Base-by-base conservation (phyloP, 2,888 invertebrate genomes). In the Andrena flavipes region DNA sequence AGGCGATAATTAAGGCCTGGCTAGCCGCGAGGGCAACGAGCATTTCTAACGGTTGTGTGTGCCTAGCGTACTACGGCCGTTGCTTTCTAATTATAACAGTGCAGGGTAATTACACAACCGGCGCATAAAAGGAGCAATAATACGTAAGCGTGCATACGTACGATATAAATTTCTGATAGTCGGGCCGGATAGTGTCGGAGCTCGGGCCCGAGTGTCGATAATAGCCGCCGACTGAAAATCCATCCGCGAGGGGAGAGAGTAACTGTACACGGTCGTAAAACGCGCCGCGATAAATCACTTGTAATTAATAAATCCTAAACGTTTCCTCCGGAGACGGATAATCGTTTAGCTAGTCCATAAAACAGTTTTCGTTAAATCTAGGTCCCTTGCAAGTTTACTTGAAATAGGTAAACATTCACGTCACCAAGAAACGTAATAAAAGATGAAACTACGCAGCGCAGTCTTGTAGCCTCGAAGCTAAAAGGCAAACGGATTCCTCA, bases 61-160 rank as follows among this genome's bases (percentile, higher is more conserved):
- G 62, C 42, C 26, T 60, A 67, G 67, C 59, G 74, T 74, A 71
- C 72, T 75, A 84, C 78, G 59, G 68, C 56, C 76, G 82, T 80
- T 80, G 74, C 87, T 87, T 82, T 84, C 87, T 87, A 84, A 87
- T 85, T 87, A 85, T 85, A 87, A 84, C 80, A 87, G 87, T 74
- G 82, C 73, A 67, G 64, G 76, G 74, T 87, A 87, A 87, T 87
- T 85, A 79, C 76, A 78, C 85, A 78, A 85, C 78, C 72, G 62
- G 71, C 72, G 65, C 68, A 67, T 85, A 80, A 85, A 87, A 85
- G 75, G 68, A 71, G 77, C 76, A 85, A 85, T 80, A 80, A 80
- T 76, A 69, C 56, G 56, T 54, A 72, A 68, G 67, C 63, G 35
- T 63, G 75, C 72, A 60, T 86, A 71, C 67, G 69, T 74, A 70